phyloP scores from a whole-genome alignment of 1,140 invertebrate species.

The Caenorhabditis briggsae region DNA sequence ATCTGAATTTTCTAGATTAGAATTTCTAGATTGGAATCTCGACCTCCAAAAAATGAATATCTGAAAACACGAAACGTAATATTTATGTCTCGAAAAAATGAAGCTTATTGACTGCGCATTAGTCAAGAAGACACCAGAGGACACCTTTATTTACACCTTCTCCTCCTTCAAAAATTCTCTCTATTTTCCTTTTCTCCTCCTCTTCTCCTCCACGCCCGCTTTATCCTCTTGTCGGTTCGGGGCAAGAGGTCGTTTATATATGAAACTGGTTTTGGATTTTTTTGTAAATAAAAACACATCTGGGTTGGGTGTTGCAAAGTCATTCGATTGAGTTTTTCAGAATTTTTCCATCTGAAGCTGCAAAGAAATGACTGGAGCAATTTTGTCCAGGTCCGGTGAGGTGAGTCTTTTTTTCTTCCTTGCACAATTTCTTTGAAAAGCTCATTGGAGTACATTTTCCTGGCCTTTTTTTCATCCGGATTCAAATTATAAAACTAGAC shows the following conservation, averaged over 20 bases:
- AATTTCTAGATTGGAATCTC: too few species aligned
- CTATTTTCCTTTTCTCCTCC: too few species aligned
- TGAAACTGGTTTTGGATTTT: constrained; percentile 19
- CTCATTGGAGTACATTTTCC: too few species aligned
- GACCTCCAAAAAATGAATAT: too few species aligned
- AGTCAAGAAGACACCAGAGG: background rate
- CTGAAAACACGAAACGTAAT: background rate
- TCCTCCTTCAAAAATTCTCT: background rate
- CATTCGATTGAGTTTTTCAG: background rate
- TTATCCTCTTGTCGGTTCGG: constrained; percentile 24
- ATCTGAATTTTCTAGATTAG: too few species aligned
- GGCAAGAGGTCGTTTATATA: constrained; percentile 14
- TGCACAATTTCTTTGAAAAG: too few species aligned
- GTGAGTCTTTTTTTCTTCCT: too few species aligned
- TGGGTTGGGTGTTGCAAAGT: background rate
- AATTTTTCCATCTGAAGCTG: too few species aligned
- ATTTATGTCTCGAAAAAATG: background rate
- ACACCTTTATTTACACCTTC: constrained; percentile 33
- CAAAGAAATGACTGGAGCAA: too few species aligned
- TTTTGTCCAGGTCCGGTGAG: too few species aligned
- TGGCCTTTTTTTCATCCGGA: background rate
- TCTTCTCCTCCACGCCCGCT: background rate
- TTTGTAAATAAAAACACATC: constrained; percentile 15
- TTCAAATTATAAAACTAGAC: constrained; percentile 16
- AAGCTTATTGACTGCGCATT: background rate